Conservation (phyloP, 2,888 invertebrate genomes). For the Cantharis flavilabris region DNA sequence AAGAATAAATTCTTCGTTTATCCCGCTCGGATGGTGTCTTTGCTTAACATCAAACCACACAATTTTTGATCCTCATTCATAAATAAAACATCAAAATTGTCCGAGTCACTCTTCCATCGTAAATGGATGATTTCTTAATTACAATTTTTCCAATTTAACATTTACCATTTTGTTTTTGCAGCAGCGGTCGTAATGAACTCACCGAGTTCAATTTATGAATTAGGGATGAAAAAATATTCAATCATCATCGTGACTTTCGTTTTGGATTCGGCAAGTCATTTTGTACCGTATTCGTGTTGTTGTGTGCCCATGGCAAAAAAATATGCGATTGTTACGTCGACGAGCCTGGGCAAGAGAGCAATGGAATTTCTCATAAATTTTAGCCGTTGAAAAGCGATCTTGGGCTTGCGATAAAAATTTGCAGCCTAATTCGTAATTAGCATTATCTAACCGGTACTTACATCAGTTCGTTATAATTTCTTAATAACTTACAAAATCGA, state of each 20-base stretch:
- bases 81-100: background rate
- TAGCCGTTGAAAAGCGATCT: background rate
- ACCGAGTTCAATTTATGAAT: background rate
- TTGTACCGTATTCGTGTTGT: background rate
- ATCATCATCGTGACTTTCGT: background rate
- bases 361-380: background rate
- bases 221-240: background rate
- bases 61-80: background rate
- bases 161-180: background rate
- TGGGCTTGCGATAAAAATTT: background rate
- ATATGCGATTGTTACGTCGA: background rate
- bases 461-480: background rate
- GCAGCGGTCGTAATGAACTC: background rate
- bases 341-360: background rate
- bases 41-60: background rate
- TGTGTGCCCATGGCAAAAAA: background rate
- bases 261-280: background rate
- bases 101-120: background rate
- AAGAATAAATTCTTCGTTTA: background rate
- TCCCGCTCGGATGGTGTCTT: background rate
- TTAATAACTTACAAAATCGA: background rate
- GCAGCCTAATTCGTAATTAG: background rate
- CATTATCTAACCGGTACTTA: background rate
- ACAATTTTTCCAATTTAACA: background rate
- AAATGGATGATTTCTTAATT: background rate